phyloP scores from a whole-genome alignment of 1,140 invertebrate genomes.

The Apis cerana region DNA sequence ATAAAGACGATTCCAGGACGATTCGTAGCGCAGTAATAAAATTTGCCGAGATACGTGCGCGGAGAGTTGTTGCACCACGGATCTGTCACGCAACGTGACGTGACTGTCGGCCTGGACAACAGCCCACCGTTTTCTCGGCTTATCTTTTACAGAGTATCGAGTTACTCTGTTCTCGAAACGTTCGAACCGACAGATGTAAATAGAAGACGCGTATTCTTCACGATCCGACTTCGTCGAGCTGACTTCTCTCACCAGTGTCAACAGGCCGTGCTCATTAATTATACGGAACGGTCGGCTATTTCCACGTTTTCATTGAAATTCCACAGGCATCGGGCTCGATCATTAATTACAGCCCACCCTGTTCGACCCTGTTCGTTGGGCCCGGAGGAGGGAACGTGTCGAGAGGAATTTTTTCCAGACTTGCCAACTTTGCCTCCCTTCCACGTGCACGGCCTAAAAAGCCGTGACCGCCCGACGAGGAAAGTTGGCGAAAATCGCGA shows the following conservation, averaged over 20 bases:
- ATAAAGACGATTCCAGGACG: too few species aligned
- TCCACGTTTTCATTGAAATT: not conserved
- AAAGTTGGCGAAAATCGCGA: not conserved
- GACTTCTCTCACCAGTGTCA: not conserved
- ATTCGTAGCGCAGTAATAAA: conserved; percentile 18
- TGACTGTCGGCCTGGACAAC: conserved; percentile 28
- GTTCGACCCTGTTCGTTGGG: too few species aligned
- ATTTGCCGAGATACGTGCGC: conserved; percentile 22
- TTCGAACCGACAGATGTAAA: too few species aligned
- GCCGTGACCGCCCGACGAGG: not conserved
- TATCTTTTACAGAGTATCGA: conserved; percentile 57
- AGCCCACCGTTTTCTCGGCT: conserved; percentile 48
- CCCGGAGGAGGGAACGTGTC: too few species aligned
- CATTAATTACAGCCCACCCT: not conserved
- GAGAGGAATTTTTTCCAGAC: not conserved
- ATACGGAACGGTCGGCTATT: not conserved
- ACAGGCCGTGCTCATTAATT: conserved; percentile 23
- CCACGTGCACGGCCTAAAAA: not conserved
- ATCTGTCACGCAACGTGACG: conserved; percentile 62
- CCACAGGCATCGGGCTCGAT: not conserved
- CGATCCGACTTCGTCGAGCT: conserved; percentile 3
- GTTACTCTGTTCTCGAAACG: conserved; percentile 1
- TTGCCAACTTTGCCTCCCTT: not conserved
- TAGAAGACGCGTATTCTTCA: not conserved
- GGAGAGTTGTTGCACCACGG: conserved; percentile 36